Conservation (phyloP, 2,888 invertebrate species). For the Meghimatium bilineatum region DNA sequence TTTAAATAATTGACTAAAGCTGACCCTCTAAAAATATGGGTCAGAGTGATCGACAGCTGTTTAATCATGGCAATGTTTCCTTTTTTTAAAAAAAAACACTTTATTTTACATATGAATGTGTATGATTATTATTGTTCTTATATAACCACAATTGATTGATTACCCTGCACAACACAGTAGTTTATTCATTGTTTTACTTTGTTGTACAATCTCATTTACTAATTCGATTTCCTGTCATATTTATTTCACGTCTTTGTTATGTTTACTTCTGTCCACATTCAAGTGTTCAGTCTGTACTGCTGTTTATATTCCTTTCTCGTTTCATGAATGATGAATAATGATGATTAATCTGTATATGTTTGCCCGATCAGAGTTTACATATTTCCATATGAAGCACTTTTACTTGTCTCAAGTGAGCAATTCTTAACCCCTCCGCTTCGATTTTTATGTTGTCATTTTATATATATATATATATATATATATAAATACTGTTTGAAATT, state of each 20-base stretch:
- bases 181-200: constrained; percentile 7
- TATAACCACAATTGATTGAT: neutral
- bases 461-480: too few relatives aligned
- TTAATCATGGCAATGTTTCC: neutral
- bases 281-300: constrained; percentile 14
- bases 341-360: constrained; percentile 22
- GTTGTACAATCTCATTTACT: neutral
- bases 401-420: neutral
- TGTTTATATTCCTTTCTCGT: constrained; percentile 1
- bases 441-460: too few relatives aligned
- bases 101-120: neutral
- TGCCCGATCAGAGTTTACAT: neutral
- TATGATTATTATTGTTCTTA: neutral
- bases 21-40: neutral
- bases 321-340: neutral
- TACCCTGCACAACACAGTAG: neutral
- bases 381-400: neutral
- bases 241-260: neutral
- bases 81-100: too few relatives aligned
- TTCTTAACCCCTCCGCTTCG: neutral
- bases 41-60: neutral
- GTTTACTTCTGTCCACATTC: neutral
- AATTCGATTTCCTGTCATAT: neutral
- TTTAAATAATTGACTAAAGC: neutral
- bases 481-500: too few relatives aligned